Base-by-base conservation (phyloP, 2,888 invertebrate genomes). In the Drosophila melanosoma region DNA sequence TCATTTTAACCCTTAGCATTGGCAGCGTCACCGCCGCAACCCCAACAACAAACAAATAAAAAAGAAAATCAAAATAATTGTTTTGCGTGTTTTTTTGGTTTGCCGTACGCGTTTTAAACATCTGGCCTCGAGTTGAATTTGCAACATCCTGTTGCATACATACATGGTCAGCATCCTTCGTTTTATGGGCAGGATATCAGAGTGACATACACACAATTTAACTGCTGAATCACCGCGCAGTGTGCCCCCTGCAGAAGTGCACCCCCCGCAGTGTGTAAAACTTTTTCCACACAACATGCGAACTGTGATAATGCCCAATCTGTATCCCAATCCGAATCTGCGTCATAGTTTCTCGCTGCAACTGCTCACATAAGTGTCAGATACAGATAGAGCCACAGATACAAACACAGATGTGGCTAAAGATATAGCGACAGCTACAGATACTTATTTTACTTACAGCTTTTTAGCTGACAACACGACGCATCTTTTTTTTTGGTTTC, bases 101-200 rank as follows among this genome's bases (percentile, higher is more conserved):
- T 40, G 8, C 10, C 8, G 35, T 40, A 45, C 38, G 26, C 20
- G 15, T 35, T 36, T 73, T 54, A 26, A 69, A 71, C 83, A 84
- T 87, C 84, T 84, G 87, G 73, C 68, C 66, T 63, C 40, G n/a
- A 45, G 58, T 38, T 74, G 70, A 77, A 88, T 90, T 81, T 76
- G 72, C 87, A 86, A 81, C 83, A 83, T 87, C 87, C 87, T 87
- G 87, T 87, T 87, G 87, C 90, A 74, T 88, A 70, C 90, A 74
- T 88, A 70, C 63, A 69, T 60, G 49, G 64, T 45, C 64, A 70
- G 65, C 57, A 62, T 73, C 76, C 81, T 63, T 69, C 11, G 32
- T 35, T 45, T 29, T 33, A 12, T 17, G 32, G 11, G 7, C 48
- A 60, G 51, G 32, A 74, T 58, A n/a, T 40, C 35, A 58, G 2